Evolutionary conservation across 2,113 vertebrate genomes (phyloP).

Genomic region (Pycnonotus jocosus): DNA sequence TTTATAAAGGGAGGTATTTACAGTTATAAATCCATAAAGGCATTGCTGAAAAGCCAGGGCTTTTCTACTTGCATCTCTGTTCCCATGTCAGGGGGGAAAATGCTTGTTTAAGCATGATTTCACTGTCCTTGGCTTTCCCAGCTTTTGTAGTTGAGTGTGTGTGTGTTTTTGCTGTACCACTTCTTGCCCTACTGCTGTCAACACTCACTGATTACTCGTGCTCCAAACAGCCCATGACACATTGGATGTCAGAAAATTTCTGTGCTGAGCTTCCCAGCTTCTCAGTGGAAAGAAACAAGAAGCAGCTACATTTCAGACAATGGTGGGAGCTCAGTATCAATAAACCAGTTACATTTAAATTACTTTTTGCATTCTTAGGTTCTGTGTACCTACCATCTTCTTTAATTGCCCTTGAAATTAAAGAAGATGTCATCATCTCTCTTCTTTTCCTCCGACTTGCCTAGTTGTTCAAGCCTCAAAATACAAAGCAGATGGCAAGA

Average conservation of each 20-base stretch:
- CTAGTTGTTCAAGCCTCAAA: not conserved
- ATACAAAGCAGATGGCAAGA: not conserved
- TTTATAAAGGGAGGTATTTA: slow-evolving; percentile 15
- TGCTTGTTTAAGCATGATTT: not conserved
- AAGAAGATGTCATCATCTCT: not conserved
- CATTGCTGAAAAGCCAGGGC: not conserved
- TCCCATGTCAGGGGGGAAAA: not conserved
- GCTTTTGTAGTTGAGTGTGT: not conserved
- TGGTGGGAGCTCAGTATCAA: not conserved
- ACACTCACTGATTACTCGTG: not conserved
- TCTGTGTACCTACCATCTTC: not conserved
- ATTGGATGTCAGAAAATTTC: not conserved
- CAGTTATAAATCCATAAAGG: slow-evolving; percentile 9
- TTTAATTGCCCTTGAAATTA: not conserved
- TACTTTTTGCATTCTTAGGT: not conserved
- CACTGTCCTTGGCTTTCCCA: not conserved
- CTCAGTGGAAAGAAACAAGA: not conserved
- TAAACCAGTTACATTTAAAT: not conserved
- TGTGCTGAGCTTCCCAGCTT: not conserved
- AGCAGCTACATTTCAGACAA: not conserved
- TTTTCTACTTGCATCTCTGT: not conserved
- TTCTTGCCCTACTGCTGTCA: slow-evolving; percentile 21
- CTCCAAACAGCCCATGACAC: not conserved
- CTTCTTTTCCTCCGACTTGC: not conserved
- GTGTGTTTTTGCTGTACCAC: slow-evolving; percentile 22